These are phyloP conservation scores for Microcaecilia unicolor DNA, from an alignment of 2,797 vertebrate genomes.

Conservation along the genomic window DNA sequence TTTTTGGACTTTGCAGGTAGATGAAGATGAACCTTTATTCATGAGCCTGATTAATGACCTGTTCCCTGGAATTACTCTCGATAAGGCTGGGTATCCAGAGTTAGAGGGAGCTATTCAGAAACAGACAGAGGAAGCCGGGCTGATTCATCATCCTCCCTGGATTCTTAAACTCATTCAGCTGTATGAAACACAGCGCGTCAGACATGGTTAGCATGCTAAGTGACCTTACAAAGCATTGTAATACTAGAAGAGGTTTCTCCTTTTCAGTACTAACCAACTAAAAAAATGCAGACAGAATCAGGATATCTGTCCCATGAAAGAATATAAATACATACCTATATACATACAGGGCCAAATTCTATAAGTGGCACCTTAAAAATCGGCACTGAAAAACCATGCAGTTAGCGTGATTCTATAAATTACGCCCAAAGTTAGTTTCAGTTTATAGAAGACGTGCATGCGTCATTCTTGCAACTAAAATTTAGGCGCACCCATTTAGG, in stretches of 20 bases:
- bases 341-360: no score
- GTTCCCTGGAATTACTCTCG: slow-evolving; percentile 51
- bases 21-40: slow-evolving; percentile 67
- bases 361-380: no score
- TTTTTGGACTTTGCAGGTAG: slow-evolving; percentile 37
- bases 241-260: background rate
- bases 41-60: slow-evolving; percentile 68
- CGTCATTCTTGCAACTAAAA: no score
- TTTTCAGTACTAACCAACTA: background rate
- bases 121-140: slow-evolving; percentile 57
- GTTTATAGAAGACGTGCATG: no score
- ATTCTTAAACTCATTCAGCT: slow-evolving; percentile 73
- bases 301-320: no score
- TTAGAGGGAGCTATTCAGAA: slow-evolving; percentile 60
- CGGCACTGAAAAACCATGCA: no score
- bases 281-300: slow-evolving; percentile 4
- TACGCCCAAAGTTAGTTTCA: no score
- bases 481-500: no score
- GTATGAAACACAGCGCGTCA: slow-evolving; percentile 73
- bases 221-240: background rate
- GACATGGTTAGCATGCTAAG: slow-evolving; percentile 60
- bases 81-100: slow-evolving; percentile 68
- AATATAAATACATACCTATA: no score
- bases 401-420: no score
- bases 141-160: slow-evolving; percentile 71